Evolutionary conservation across 2,888 invertebrate genomes (phyloP), one percentile per base, ranked within the genome.

Genomic region (Danaus chrysippus): DNA sequence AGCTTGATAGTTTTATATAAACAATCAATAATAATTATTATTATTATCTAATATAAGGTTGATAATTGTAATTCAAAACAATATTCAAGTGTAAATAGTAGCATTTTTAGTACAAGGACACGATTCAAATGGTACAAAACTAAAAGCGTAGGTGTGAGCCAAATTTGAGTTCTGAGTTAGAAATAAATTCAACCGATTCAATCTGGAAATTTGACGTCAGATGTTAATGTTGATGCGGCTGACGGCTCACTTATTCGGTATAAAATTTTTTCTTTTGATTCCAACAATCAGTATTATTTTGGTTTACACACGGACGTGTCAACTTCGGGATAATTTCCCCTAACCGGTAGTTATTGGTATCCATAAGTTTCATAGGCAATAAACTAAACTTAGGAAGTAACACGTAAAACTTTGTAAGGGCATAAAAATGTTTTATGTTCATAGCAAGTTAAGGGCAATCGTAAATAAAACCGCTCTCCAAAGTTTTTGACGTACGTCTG

Each of bases 391-490:
- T 58, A 56, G 60, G 49, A 63, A 63, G 57, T 60, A 23, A 52
- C 49, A 49, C 43, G 58, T 55, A 52, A 60, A 62, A 63, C 42
- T 56, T 63, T 63, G 60, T 53, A 56, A 56, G 59, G 54, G 44
- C 56, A 63, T 63, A 63, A 63, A 63, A 59, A 59, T 59, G 59
- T 63, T 63, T 63, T 63, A 63, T 59, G 56, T 46, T 55, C 46
- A 57, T 23, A 56, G 54, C 53, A 12, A 23, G 54, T 41, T 59
- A 11, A 41, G 54, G 43, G 41, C 54, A 44, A 44, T 54, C 19
- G 46, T 59, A 55, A 59, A 59, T 59, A 49, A 49, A 49, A 49
- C 49, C 49, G 49, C 49, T 17, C 49, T 49, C 49, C 49, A 49
- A 49, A 49, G 17, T 49, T 49, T 49, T 10, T 49, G 17, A 49